Base-by-base conservation (phyloP, 2,888 invertebrate genomes). In the Acleris literana region DNA sequence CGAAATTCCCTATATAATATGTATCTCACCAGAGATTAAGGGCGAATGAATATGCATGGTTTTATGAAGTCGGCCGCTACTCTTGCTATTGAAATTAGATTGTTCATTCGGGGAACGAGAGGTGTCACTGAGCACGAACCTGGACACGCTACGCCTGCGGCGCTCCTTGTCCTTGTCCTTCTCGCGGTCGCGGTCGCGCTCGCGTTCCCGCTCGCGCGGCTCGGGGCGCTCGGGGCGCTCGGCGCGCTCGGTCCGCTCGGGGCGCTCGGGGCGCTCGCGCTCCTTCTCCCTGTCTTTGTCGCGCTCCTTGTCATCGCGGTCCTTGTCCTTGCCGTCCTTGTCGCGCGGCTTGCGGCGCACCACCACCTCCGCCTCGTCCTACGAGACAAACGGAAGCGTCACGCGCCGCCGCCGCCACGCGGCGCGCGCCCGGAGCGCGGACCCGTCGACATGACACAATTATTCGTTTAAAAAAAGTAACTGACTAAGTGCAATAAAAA, bases 361-460 rank as follows among this genome's bases (percentile, higher is more conserved):
- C 75, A 93, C 88, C 74, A 93, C 94, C 70, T 95, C 95, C 69
- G 95, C 95, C 82, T 95, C 95, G 83, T 96, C 95, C 93, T 96
- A 95, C 86, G 73, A 76, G 78, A 79, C 79, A 79, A 68, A 67
- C 48, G 16, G 20, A 0, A 3, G 43, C 18, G 55, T 55, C 74
- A 66, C n/a, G n/a, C 3, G 33, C 17, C 18, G 64, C 33, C 33
- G 44, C 44, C 33, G 33, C 33, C 33, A 11, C 44, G n/a, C n/a
- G 44, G 44, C 44, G 44, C 44, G n/a, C 44, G 13, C 4, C 3
- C 16, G 44, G 44, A 44, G n/a, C 54, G 29, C 54, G 54, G 29
- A 51, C 49, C 20, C 49, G 17, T 13, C 48, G 57, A 46, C 44
- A 11, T 11, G 33, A 33, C 29, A 29, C 7, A 29, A 25, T 25